A percentile compares a stretch with the other conserved stretches of the same genome.
These are phyloP conservation scores for Agelastica alni DNA, from an alignment of 2,888 invertebrate genomes.

Conservation along the genomic window DNA sequence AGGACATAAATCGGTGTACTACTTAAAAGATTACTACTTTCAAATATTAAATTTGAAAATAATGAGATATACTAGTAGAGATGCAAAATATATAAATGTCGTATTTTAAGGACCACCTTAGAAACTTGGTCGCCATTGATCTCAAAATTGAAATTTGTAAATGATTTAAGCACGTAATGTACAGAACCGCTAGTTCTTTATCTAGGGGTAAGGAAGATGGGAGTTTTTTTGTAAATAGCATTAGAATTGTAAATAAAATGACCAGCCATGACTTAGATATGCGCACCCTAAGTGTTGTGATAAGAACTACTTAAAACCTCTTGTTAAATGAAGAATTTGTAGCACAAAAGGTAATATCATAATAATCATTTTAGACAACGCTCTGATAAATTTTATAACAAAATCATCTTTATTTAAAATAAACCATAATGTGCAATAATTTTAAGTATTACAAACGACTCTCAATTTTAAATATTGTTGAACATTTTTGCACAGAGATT, in stretches of 20 bases:
- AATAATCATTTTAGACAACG: constrained; percentile 20
- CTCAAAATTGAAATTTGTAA: constrained; percentile 51
- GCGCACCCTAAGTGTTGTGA: constrained; percentile 46
- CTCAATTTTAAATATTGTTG: neutral
- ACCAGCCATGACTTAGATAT: constrained; percentile 52
- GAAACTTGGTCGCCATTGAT: constrained; percentile 50
- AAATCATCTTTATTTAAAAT: neutral
- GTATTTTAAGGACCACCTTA: constrained; percentile 15
- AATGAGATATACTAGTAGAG: too few relatives aligned
- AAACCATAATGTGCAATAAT: constrained; percentile 3
- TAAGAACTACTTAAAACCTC: constrained; percentile 41
- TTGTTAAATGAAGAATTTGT: constrained; percentile 39
- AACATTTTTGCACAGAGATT: neutral
- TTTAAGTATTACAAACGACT: neutral
- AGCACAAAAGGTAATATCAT: constrained; percentile 34
- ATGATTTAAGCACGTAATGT: constrained; percentile 44
- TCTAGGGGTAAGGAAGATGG: constrained; percentile 39
- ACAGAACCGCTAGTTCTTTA: constrained; percentile 42
- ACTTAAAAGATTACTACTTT: too few relatives aligned
- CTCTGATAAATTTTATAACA: neutral
- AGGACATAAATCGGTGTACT: too few relatives aligned
- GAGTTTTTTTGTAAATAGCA: constrained; percentile 49
- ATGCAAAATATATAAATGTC: neutral
- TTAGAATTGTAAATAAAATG: constrained; percentile 50
- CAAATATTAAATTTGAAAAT: too few relatives aligned